These are phyloP conservation scores for Nothura maculosa DNA, from an alignment of 2,797 vertebrate genomes.

Conservation along the genomic window DNA sequence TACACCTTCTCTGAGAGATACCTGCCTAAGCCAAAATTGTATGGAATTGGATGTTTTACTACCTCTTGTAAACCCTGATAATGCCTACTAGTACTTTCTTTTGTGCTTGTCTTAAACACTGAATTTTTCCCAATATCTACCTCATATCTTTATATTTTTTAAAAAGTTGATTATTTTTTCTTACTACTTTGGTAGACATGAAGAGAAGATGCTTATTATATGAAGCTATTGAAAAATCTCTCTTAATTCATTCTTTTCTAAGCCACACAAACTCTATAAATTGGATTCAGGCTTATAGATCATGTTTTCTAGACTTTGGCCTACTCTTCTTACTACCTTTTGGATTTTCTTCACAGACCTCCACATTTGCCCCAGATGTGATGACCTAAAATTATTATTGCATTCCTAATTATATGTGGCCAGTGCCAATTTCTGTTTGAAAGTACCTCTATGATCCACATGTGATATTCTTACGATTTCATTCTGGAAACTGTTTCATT, in stretches of 20 bases:
- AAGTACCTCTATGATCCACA: neutral
- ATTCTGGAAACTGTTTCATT: neutral
- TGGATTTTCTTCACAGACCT: neutral
- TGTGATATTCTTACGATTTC: neutral
- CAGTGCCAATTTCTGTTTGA: neutral
- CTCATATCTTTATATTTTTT: neutral
- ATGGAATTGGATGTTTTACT: neutral
- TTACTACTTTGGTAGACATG: neutral
- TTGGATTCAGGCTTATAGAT: neutral
- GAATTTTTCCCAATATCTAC: neutral
- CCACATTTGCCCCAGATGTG: neutral
- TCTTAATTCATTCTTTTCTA: neutral
- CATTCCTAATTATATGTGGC: neutral
- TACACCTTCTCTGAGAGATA: neutral
- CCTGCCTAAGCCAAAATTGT: neutral
- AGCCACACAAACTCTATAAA: neutral
- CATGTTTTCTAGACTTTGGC: neutral
- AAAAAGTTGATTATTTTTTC: slow-evolving; percentile 1
- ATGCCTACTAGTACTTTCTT: neutral
- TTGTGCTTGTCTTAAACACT: neutral
- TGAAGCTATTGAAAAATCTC: fast-evolving
- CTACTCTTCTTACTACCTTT: neutral
- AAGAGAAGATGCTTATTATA: neutral
- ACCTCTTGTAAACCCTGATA: neutral
- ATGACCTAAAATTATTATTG: neutral